Conservation (phyloP, 2,888 invertebrate genomes). For the Osmoderma eremita region DNA sequence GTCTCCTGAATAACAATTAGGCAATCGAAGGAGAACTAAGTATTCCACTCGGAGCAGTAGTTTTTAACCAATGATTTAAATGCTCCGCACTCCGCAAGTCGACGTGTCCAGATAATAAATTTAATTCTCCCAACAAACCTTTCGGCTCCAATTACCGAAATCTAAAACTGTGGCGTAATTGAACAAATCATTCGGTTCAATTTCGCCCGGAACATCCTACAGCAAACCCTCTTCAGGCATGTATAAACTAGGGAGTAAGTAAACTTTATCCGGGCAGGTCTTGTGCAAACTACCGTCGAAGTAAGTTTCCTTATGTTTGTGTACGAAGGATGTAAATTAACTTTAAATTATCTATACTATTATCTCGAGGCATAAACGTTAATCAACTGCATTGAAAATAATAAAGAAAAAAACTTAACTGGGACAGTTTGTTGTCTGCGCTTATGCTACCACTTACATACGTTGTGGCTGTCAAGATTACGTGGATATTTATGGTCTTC, state of each 20-base stretch:
- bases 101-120: constrained; percentile 37
- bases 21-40: constrained; percentile 3
- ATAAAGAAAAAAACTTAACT: constrained; percentile 18
- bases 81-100: constrained; percentile 3
- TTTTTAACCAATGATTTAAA: constrained; percentile 31
- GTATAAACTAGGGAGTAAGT: constrained; percentile 10
- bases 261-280: constrained; percentile 38
- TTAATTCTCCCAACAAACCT: constrained; percentile 30
- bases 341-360: constrained; percentile 40
- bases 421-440: constrained; percentile 1
- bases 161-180: constrained; percentile 32
- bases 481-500: constrained; percentile 1
- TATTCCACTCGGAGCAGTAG: constrained; percentile 10
- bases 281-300: constrained; percentile 33
- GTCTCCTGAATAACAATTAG: constrained; percentile 11
- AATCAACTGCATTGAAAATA: constrained; percentile 14
- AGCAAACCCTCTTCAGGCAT: background rate
- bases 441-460: background rate
- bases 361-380: constrained; percentile 16
- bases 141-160: constrained; percentile 38
- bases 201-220: background rate
- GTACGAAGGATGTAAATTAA: constrained; percentile 41
- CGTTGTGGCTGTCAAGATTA: constrained; percentile 7
- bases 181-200: constrained; percentile 17
- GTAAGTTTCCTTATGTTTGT: constrained; percentile 38